Evolutionary conservation across 2,888 invertebrate species (phyloP).

Genomic region (Ellobium chinense): DNA sequence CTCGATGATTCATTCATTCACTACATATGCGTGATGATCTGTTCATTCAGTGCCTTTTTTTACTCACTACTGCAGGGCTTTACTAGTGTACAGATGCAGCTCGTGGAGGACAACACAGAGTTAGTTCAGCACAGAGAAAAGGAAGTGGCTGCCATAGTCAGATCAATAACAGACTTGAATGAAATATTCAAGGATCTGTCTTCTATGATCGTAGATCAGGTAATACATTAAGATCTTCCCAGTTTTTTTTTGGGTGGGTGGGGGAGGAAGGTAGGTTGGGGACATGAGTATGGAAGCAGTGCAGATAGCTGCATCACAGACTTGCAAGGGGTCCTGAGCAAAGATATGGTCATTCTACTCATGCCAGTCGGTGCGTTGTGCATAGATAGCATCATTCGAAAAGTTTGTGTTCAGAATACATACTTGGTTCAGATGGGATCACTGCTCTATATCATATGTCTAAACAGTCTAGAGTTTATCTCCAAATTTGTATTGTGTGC

Average conservation of each 20-base stretch:
- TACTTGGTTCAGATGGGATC: too few species aligned
- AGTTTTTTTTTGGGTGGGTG: too few species aligned
- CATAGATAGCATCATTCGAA: too few species aligned
- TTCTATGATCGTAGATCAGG: slow-evolving; percentile 84
- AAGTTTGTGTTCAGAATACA: too few species aligned
- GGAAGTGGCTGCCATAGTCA: slow-evolving; percentile 94
- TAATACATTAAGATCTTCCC: too few species aligned
- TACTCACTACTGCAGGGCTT: slow-evolving; percentile 74
- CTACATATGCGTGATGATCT: not conserved
- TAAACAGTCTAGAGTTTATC: not conserved
- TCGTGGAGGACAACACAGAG: slow-evolving; percentile 84
- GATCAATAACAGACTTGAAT: slow-evolving; percentile 92
- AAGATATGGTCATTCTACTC: not conserved
- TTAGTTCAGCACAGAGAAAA: slow-evolving; percentile 80
- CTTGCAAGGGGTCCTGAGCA: not conserved
- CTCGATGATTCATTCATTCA: not conserved
- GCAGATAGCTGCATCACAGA: too few species aligned
- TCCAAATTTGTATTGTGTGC: not conserved
- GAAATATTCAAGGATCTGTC: slow-evolving; percentile 91
- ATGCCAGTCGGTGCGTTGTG: too few species aligned
- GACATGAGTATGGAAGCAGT: too few species aligned
- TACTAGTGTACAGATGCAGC: slow-evolving; percentile 85
- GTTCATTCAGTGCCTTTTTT: not conserved
- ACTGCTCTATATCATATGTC: not conserved
- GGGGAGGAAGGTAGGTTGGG: too few species aligned